Conservation (phyloP, 2,797 vertebrate genomes). For the Girardinus metallicus region DNA sequence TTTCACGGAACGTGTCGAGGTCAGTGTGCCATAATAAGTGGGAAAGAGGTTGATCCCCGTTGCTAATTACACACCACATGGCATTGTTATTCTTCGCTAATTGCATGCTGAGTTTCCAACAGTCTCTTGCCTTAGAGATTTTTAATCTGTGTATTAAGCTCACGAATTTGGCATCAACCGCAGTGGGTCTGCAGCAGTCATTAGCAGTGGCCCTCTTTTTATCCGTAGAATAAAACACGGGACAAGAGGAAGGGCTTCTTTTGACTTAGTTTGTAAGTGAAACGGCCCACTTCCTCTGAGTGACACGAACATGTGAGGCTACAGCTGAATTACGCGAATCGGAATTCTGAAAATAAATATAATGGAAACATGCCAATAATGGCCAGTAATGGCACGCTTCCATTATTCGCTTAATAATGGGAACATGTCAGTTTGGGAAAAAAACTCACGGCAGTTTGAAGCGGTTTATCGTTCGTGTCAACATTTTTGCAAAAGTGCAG, state of each 20-base stretch:
- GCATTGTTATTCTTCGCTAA: slow-evolving; percentile 77
- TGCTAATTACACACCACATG: slow-evolving; percentile 77
- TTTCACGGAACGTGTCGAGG: slow-evolving; percentile 66
- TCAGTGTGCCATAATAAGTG: slow-evolving; percentile 59
- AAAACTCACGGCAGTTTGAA: too few relatives aligned
- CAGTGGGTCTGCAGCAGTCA: slow-evolving; percentile 27
- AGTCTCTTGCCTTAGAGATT: slow-evolving; percentile 58
- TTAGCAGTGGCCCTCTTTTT: slow-evolving; percentile 16
- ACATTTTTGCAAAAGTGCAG: too few relatives aligned
- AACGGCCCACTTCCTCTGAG: slow-evolving; percentile 13
- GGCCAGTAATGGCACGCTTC: too few relatives aligned
- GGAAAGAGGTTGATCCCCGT: slow-evolving; percentile 65
- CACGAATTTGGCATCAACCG: slow-evolving; percentile 52
- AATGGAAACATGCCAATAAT: too few relatives aligned
- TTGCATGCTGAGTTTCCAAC: slow-evolving; percentile 68
- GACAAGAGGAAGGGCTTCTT: slow-evolving; percentile 1
- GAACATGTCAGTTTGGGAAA: too few relatives aligned
- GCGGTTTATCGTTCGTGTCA: too few relatives aligned
- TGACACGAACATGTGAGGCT: neutral
- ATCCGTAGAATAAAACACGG: slow-evolving; percentile 14
- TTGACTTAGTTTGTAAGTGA: slow-evolving; percentile 26
- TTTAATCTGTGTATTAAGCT: slow-evolving; percentile 64
- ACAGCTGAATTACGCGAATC: neutral
- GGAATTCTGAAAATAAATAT: too few relatives aligned
- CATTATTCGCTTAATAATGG: too few relatives aligned